These are phyloP conservation scores for Sabatieria punctata DNA, from an alignment of 2,888 invertebrate species.

Conservation along the genomic window DNA sequence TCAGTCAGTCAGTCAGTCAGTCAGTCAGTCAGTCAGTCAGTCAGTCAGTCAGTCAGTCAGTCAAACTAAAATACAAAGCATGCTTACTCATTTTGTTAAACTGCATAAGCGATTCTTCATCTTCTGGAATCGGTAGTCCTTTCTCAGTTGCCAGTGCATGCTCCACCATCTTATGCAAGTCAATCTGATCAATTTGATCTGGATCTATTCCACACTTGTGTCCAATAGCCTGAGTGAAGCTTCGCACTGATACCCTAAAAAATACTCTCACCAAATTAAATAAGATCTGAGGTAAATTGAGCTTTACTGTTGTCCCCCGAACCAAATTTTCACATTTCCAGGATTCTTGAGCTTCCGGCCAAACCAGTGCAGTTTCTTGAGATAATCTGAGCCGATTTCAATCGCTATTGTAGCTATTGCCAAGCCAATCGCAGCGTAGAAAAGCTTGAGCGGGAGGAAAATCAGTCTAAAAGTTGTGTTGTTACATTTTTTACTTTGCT, in stretches of 20 bases:
- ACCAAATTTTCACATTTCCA: not conserved
- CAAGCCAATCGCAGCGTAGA: not conserved
- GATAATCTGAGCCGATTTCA: not conserved
- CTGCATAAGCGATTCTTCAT: not conserved
- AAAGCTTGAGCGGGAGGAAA: slow-evolving; percentile 1
- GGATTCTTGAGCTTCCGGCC: not conserved
- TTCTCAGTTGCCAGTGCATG: not conserved
- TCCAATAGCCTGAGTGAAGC: not conserved
- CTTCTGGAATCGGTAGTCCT: slow-evolving; percentile 1
- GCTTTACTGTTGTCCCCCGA: not conserved
- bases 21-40: no score
- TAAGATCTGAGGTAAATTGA: no score
- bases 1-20: no score
- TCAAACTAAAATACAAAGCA: no score
- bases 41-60: no score
- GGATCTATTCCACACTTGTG: not conserved
- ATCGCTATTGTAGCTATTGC: slow-evolving; percentile 1
- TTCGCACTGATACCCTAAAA: not conserved
- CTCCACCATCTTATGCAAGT: not conserved
- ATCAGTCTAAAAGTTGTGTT: not conserved
- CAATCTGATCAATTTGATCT: not conserved
- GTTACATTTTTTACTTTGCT: no score
- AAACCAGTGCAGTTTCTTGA: slow-evolving; percentile 1
- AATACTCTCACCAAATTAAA: not conserved
- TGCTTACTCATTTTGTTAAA: not conserved